These are phyloP conservation scores for Trogon melanurus DNA, from an alignment of 2,113 vertebrate genomes.

Conservation along the genomic window DNA sequence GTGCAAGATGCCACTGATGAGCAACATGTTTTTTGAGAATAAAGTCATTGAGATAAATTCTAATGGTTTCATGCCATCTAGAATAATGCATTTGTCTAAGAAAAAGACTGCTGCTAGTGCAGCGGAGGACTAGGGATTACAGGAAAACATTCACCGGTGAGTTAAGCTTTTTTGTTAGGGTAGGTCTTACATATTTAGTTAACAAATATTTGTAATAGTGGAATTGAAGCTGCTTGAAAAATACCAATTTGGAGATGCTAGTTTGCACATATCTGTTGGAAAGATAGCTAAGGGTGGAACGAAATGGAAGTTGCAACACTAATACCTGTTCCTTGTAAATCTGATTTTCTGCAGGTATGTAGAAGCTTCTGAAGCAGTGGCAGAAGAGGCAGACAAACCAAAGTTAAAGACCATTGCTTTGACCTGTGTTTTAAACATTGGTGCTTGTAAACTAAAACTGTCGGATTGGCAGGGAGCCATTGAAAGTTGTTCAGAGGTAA, in stretches of 20 bases:
- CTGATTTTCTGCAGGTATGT: conserved; percentile 82
- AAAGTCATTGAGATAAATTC: background rate
- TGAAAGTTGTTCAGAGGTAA: conserved; percentile 91
- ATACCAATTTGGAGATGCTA: background rate
- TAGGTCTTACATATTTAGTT: background rate
- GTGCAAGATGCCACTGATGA: background rate
- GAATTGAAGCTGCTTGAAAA: background rate
- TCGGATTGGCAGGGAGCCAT: conserved; percentile 90
- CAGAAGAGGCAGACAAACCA: conserved; percentile 75
- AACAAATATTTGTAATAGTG: background rate
- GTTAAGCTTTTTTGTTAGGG: background rate
- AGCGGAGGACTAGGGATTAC: background rate
- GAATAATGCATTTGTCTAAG: background rate
- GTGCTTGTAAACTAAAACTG: conserved; percentile 91
- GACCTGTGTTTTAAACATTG: conserved; percentile 91
- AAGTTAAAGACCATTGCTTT: conserved; percentile 85
- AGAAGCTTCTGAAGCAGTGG: conserved; percentile 79
- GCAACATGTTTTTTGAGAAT: background rate
- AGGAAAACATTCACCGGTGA: background rate
- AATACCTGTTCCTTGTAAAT: background rate
- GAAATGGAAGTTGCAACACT: background rate
- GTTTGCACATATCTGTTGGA: background rate
- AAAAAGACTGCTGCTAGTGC: background rate
- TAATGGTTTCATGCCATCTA: background rate
- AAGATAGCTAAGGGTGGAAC: background rate